Conservation (phyloP, 2,888 invertebrate genomes). For the Watsonalla binaria region DNA sequence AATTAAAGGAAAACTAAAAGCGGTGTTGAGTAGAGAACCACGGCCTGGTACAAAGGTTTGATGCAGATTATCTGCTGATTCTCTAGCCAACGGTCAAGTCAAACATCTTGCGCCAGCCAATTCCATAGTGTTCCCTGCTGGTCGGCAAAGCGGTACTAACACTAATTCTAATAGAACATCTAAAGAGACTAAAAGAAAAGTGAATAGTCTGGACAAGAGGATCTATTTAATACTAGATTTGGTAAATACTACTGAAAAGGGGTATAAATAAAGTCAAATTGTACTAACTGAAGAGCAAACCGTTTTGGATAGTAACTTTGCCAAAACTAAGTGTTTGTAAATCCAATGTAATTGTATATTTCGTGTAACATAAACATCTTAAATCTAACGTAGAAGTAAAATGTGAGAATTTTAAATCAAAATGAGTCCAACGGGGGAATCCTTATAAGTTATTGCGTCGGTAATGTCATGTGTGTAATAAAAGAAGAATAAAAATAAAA, state of each 20-base stretch:
- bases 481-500: slow-evolving; percentile 35
- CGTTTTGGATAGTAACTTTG: neutral
- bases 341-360: neutral
- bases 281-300: neutral
- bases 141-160: slow-evolving; percentile 64
- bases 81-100: slow-evolving; percentile 32
- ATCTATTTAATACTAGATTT: slow-evolving; percentile 9
- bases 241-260: neutral
- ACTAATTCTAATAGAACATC: slow-evolving; percentile 39
- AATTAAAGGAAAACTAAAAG: slow-evolving; percentile 56
- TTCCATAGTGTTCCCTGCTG: slow-evolving; percentile 47
- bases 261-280: neutral
- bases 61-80: slow-evolving; percentile 11
- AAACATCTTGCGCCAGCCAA: slow-evolving; percentile 44
- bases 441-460: slow-evolving; percentile 25
- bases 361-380: neutral
- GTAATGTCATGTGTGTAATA: slow-evolving; percentile 39
- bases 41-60: neutral
- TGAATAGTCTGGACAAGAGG: slow-evolving; percentile 25
- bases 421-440: slow-evolving; percentile 12
- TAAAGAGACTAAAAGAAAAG: slow-evolving; percentile 30
- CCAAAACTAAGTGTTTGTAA: neutral
- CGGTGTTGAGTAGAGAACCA: slow-evolving; percentile 39
- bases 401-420: slow-evolving; percentile 5
- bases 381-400: neutral